Percentiles rank a stretch among this genome's conserved stretches.
phyloP scores from a whole-genome alignment of 2,113 vertebrate genomes.

The Origma solitaria region DNA sequence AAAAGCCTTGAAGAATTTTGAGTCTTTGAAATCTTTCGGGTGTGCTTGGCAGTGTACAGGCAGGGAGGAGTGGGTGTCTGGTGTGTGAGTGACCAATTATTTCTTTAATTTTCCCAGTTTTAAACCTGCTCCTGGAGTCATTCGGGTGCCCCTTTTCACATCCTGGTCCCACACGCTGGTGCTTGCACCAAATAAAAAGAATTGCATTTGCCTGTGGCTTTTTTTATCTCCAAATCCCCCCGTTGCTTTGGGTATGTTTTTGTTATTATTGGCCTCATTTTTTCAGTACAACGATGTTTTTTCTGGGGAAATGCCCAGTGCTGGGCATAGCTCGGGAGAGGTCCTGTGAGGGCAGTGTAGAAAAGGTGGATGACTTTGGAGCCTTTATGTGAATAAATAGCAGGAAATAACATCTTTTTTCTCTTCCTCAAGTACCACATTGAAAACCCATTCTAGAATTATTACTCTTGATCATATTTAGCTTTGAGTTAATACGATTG shows the following conservation, averaged over 20 bases:
- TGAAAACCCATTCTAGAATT: not conserved
- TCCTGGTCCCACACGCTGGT: not conserved
- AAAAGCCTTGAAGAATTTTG: not conserved
- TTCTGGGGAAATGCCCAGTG: not conserved
- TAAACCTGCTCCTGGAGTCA: not conserved
- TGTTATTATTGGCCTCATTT: not conserved
- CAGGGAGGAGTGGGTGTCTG: not conserved
- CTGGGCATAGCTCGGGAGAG: not conserved
- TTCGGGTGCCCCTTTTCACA: not conserved
- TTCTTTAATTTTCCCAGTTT: not conserved
- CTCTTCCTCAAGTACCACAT: not conserved
- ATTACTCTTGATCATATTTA: not conserved
- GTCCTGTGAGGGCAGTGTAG: not conserved
- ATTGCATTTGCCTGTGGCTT: not conserved
- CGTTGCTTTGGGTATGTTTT: not conserved
- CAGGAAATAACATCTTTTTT: not conserved
- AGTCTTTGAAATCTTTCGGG: not conserved
- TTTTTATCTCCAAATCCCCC: not conserved
- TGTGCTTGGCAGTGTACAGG: fast-evolving
- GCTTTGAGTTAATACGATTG: not conserved
- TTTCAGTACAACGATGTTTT: not conserved
- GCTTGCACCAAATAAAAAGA: not conserved
- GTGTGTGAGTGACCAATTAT: not conserved
- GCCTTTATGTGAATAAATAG: not conserved
- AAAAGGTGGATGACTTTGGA: not conserved